Evolutionary conservation across 1,140 invertebrate genomes (phyloP), one percentile per base, ranked within the genome.

Genomic region (Tetranychus urticae): DNA sequence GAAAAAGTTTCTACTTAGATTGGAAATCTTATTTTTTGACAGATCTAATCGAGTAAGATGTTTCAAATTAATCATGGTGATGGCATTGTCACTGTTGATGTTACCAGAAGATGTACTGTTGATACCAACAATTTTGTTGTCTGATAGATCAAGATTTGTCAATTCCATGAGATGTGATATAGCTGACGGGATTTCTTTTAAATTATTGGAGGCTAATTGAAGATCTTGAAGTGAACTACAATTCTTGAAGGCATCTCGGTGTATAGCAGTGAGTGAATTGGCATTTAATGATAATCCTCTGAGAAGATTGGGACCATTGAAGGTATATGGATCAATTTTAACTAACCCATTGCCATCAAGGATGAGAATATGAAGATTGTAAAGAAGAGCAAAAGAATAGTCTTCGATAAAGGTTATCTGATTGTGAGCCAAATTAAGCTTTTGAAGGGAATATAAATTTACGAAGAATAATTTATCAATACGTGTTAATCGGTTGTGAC

Each of bases 11-110:
- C 84, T 83, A 37, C 81, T 84, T 55, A 93, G 80, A 68, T 88
- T 88, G 69, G 85, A 82, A 62, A 93, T 75, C 67, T 82, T 82
- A 75, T 93, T 93, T 63, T 86, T 86, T 59, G 88, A 86, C 61
- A 93, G 73, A 13, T 86, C 76, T 42, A 93, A 72, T 0, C 86
- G 86, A 82, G 87, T 64, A 74, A 88, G 70, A 62, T 81, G 81
- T 58, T 79, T 80, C 73, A 91, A 79, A 5, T 42, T 42, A 42
- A 6, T 42, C 5, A 42, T 10, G 23, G 23, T 23, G 10, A 42
- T 42, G 39, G 5, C 39, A 42, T 6, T 6, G 5, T 5, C 39
- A 42, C 10, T 42, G 39, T 42, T 42, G 5, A 6, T 42, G 39
- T 5, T 42, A 42, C 10, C 10, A 6, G 39, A 42, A 6, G 39